phyloP scores from a whole-genome alignment of 2,888 invertebrate species.

The Lycaena phlaeas region DNA sequence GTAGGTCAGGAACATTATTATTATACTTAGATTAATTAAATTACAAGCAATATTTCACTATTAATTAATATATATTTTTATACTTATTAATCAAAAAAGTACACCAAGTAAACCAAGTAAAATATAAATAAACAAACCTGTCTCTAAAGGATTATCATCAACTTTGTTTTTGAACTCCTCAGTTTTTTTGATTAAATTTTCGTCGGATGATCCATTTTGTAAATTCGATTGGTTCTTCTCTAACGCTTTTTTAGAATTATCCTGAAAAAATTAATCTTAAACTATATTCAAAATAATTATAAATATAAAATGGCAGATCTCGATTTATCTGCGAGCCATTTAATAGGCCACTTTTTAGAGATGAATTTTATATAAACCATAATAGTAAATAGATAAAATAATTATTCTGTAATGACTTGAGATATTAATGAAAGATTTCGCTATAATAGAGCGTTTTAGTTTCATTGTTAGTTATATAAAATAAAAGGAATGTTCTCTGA shows the following conservation, averaged over 20 bases:
- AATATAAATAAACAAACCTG: conserved; percentile 47
- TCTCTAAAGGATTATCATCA: conserved; percentile 45
- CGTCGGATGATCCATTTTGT: conserved; percentile 32
- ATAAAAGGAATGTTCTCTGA: conserved; percentile 21
- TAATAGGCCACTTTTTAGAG: background rate
- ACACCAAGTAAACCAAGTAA: too few relatives aligned
- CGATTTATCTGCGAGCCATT: background rate
- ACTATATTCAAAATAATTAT: background rate
- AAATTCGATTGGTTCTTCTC: conserved; percentile 27
- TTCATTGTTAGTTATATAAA: too few relatives aligned
- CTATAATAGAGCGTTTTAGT: background rate
- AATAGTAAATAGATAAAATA: background rate
- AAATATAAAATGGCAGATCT: conserved; percentile 22
- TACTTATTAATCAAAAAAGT: too few relatives aligned
- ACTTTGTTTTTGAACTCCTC: conserved; percentile 33
- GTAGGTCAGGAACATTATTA: background rate
- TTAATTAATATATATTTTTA: too few relatives aligned
- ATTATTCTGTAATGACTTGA: background rate
- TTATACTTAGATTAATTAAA: background rate
- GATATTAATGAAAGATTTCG: too few relatives aligned
- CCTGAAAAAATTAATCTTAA: conserved; percentile 17
- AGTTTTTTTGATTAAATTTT: conserved; percentile 36
- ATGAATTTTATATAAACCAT: too few relatives aligned
- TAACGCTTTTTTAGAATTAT: conserved; percentile 22
- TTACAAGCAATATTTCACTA: too few relatives aligned